Evolutionary conservation across 2,113 vertebrate species (phyloP), one percentile per base, ranked within the genome.

Genomic region (Seriola quinqueradiata): DNA sequence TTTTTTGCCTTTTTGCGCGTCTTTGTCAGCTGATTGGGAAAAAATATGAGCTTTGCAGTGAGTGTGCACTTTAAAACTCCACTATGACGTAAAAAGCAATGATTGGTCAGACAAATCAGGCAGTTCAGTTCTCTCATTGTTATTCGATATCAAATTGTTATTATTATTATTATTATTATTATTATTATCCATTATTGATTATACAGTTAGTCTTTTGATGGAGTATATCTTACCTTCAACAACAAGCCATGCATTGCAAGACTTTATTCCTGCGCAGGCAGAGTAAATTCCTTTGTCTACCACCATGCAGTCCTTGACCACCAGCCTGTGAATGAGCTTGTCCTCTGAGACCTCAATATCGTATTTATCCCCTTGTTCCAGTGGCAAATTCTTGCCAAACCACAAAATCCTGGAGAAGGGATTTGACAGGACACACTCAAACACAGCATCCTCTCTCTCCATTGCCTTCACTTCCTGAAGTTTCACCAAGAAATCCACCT

Each of bases 261-360:
- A 87, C 19, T 95, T 94, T 34, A 95, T 93, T 48, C 96, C 96
- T 0, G 88, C 92, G 17, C 91, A 90, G 3, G 95, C 93, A 0
- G 95, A 94, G 73, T 97, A 97, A 89, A 96, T 94, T 52, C 97
- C 97, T 1, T 88, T 96, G 92, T 97, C 97, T 14, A 94, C 93
- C 32, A 92, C 66, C 38, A 23, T 85, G 12, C 83, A 90, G 0
- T 95, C 93, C 82, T 91, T 96, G 70, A 97, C 90, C 61, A 95
- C 58, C 81, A 98, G 94, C 67, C 72, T 83, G 87, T 98, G 96
- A 82, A 90, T 96, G 67, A 96, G 93, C 14, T 96, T 96, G 0
- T 98, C 96, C 0, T 96, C 93, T 0, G 95, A 95, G 40, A 96
- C 88, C 0, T 87, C 90, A 38, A 94, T 94, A 57, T 96, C 94